Evolutionary conservation across 1,140 invertebrate genomes (phyloP), one percentile per base, ranked within the genome.

Genomic region (Epicauta chinensis): DNA sequence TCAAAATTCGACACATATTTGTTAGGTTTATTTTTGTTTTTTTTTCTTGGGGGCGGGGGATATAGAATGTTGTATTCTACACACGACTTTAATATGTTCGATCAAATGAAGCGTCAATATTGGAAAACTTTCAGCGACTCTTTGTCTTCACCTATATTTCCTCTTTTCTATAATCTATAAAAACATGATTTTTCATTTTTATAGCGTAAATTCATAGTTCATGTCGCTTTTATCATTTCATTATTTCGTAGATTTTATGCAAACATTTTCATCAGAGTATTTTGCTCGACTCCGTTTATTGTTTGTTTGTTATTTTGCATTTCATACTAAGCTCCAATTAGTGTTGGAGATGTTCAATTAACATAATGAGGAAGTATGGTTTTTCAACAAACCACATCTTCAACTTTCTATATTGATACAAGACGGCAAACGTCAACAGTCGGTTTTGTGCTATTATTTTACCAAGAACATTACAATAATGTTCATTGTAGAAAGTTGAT

Each of bases 331-430:
- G 2, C 23, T 23, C 23, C 23, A 23, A 23, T 23, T 23, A 23
- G 23, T 23, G 43, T 30, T 53, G 42, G 41, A 23, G 35, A 43
- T 12, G 42, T 53, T 46, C 51, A 53, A 53, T 53, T 53, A 53
- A 43, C 51, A 53, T 53, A 53, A 53, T 53, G 45, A 53, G 43
- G 16, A 40, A 38, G 51, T 46, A 37, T 45, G 17, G 41, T 34
- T 53, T n/a, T 53, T 44, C 43, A 37, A 46, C 32, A 53, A 43
- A 41, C 43, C 51, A 40, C 46, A 29, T 46, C 31, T 36, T 5
- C 23, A 23, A 23, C 23, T 23, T 23, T 23, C 23, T 7, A 2
- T 23, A 23, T 23, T 23, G 7, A 5, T 23, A 23, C 23, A 23
- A 23, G 23, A 23, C 4, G 7, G 23, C 4, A 23, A 23, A 23